These are phyloP conservation scores for Toxonevra muliebris DNA, from an alignment of 2,888 invertebrate genomes.

Conservation along the genomic window DNA sequence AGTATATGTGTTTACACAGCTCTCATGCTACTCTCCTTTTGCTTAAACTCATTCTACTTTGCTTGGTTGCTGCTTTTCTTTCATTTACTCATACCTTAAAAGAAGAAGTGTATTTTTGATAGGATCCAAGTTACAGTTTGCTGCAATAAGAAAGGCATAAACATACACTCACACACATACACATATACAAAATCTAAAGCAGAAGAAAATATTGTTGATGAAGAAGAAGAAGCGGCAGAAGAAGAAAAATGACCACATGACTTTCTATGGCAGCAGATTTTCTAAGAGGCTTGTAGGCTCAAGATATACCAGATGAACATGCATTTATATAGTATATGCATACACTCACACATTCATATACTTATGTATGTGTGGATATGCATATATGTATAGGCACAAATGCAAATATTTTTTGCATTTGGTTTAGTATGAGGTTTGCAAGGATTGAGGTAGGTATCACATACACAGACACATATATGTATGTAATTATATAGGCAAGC, in stretches of 20 bases:
- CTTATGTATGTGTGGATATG: background rate
- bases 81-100: background rate
- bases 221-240: background rate
- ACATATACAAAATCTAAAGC: constrained; percentile 14
- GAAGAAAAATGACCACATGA: constrained; percentile 16
- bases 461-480: background rate
- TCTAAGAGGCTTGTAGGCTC: background rate
- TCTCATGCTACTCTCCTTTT: background rate
- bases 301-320: background rate
- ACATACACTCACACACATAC: constrained; percentile 23
- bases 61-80: background rate
- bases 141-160: background rate
- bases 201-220: background rate
- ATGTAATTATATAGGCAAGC: background rate
- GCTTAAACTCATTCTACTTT: background rate
- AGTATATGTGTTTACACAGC: background rate
- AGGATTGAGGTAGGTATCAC: constrained; percentile 5
- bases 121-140: background rate
- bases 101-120: background rate
- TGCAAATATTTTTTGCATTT: background rate
- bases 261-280: background rate
- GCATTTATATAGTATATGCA: background rate
- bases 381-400: background rate
- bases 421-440: constrained; percentile 9
- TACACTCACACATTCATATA: background rate